These are phyloP conservation scores for Myopa tessellatipennis DNA, from an alignment of 2,888 invertebrate genomes.

Conservation along the genomic window DNA sequence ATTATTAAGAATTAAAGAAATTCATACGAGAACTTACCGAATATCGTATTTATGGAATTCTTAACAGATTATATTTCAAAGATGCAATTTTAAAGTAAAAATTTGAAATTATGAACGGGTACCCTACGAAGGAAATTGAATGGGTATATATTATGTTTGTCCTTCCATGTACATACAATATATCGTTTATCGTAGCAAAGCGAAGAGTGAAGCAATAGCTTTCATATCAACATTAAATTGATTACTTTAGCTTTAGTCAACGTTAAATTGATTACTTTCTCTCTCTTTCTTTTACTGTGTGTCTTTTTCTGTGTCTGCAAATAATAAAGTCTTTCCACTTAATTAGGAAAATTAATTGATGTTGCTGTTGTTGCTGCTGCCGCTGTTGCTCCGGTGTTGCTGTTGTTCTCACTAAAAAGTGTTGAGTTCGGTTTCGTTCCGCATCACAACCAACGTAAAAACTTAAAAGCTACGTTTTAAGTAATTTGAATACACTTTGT, in stretches of 20 bases:
- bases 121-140: no score
- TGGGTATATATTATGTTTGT: no score
- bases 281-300: background rate
- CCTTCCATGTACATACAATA: no score
- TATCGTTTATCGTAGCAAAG: no score
- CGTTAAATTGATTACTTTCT: background rate
- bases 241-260: background rate
- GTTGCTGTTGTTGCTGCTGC: background rate
- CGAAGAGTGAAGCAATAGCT: no score
- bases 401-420: background rate
- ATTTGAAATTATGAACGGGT: no score
- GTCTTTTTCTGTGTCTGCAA: background rate
- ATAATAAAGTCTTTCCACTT: constrained; percentile 10
- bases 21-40: no score
- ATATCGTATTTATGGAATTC: no score
- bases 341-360: constrained; percentile 21
- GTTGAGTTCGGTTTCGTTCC: background rate
- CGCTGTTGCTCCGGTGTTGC: background rate
- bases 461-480: constrained; percentile 15
- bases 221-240: no score
- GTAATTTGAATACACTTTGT: constrained; percentile 20
- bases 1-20: no score
- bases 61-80: no score
- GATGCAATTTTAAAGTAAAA: no score
- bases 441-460: background rate